Conservation (phyloP, 2,888 invertebrate species). For the Dendrolimus houi region DNA sequence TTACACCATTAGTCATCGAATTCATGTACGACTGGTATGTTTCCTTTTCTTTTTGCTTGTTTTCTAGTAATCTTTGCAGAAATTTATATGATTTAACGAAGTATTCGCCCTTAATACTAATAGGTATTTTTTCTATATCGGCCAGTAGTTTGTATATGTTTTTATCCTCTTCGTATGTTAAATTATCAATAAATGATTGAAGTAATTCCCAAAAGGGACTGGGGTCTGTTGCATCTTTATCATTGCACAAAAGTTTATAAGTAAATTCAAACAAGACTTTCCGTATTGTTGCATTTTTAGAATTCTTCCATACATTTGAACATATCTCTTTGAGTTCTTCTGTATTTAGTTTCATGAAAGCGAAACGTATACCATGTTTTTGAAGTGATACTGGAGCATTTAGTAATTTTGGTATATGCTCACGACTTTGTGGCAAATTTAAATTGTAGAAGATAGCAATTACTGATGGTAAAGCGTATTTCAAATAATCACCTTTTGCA, state of each 20-base stretch:
- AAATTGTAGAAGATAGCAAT: constrained; percentile 46
- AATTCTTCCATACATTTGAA: constrained; percentile 33
- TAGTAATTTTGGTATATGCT: constrained; percentile 33
- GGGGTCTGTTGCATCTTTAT: constrained; percentile 27
- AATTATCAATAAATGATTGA: constrained; percentile 38
- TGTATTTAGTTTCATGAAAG: constrained; percentile 32
- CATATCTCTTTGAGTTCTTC: constrained; percentile 32
- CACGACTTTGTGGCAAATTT: constrained; percentile 20
- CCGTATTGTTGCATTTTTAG: constrained; percentile 45
- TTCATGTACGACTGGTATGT: constrained; percentile 15
- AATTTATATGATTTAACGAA: constrained; percentile 40
- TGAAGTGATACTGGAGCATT: constrained; percentile 48
- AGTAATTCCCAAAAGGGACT: constrained; percentile 34
- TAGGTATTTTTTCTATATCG: constrained; percentile 27
- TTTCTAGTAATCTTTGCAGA: constrained; percentile 24
- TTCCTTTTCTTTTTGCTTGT: constrained; percentile 17
- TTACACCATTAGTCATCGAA: constrained; percentile 23
- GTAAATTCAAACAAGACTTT: constrained; percentile 42
- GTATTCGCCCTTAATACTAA: constrained; percentile 28
- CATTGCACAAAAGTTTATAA: constrained; percentile 32
- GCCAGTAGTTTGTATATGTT: constrained; percentile 34
- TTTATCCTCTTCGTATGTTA: constrained; percentile 42
- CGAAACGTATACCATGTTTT: constrained; percentile 49
- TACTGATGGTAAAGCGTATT: constrained; percentile 46
- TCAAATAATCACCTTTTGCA: constrained; percentile 51